These are phyloP conservation scores for Choloepus didactylus DNA, from an alignment of 2,797 vertebrate genomes.

Conservation along the genomic window DNA sequence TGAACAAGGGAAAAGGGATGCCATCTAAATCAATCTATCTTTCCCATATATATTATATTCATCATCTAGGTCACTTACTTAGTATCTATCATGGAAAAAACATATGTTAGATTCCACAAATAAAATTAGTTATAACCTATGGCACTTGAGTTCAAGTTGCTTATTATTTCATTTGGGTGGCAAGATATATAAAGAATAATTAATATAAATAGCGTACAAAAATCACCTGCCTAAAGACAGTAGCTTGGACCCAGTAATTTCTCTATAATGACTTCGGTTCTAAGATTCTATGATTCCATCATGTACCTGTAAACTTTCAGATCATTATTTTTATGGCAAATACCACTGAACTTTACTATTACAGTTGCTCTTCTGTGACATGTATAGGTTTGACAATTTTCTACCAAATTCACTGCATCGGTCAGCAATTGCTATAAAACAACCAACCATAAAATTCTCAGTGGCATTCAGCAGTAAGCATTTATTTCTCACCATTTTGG, in stretches of 20 bases:
- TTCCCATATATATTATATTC: neutral
- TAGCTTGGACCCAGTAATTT: no score
- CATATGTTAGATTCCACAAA: neutral
- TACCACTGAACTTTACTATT: neutral
- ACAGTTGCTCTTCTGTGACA: neutral
- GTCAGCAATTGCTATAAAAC: neutral
- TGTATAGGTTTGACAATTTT: neutral
- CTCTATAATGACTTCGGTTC: neutral
- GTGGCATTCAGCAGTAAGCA: neutral
- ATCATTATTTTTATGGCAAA: neutral
- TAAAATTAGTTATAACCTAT: neutral
- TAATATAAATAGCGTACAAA: no score
- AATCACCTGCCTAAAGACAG: neutral
- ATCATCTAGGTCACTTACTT: neutral
- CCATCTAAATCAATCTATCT: no score
- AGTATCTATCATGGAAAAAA: neutral
- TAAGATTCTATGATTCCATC: neutral
- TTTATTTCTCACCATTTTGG: neutral
- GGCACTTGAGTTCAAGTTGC: neutral
- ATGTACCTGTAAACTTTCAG: neutral
- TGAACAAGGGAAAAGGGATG: neutral
- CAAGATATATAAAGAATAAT: neutral
- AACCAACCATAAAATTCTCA: neutral
- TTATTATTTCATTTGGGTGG: neutral
- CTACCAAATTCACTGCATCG: neutral